phyloP scores from a whole-genome alignment of 2,888 invertebrate species.

The Drosophila niveifrons region DNA sequence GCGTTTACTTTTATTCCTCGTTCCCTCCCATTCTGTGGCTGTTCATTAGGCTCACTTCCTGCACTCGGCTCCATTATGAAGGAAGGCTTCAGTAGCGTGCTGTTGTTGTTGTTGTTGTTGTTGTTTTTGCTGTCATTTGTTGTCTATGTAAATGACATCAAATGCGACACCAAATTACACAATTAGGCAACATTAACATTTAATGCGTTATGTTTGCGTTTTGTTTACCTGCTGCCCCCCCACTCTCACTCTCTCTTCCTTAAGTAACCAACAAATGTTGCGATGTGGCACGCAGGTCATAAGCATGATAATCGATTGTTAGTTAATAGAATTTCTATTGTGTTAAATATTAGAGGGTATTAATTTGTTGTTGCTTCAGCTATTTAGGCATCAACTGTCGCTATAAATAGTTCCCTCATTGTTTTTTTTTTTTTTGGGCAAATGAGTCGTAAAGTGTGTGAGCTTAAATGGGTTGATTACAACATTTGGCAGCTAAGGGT shows the following conservation, averaged over 20 bases:
- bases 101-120: constrained; percentile 21
- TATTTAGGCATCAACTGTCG: constrained; percentile 22
- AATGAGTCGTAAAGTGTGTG: constrained; percentile 49
- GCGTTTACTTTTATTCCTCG: constrained; percentile 49
- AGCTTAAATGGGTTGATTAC: constrained; percentile 21
- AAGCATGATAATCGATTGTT: constrained; percentile 75
- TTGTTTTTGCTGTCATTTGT: constrained; percentile 45
- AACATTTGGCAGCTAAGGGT: not conserved
- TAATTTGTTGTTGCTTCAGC: constrained; percentile 32
- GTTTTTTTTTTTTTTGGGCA: constrained; percentile 1
- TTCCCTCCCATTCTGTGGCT: constrained; percentile 31
- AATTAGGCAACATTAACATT: constrained; percentile 84
- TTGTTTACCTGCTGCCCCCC: constrained; percentile 64
- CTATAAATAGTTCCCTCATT: constrained; percentile 17
- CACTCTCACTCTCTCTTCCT: not conserved
- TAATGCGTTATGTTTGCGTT: constrained; percentile 81
- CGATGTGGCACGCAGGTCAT: constrained; percentile 71
- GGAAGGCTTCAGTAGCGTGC: constrained; percentile 39
- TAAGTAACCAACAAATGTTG: not conserved
- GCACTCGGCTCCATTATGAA: constrained; percentile 17
- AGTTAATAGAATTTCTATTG: constrained; percentile 71
- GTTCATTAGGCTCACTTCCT: constrained; percentile 64
- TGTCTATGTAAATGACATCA: constrained; percentile 65
- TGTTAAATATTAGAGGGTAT: constrained; percentile 43
- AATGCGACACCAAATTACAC: constrained; percentile 81